Evolutionary conservation across 2,888 invertebrate genomes (phyloP), one percentile per base, ranked within the genome.

Genomic region (Luperina nickerlii): DNA sequence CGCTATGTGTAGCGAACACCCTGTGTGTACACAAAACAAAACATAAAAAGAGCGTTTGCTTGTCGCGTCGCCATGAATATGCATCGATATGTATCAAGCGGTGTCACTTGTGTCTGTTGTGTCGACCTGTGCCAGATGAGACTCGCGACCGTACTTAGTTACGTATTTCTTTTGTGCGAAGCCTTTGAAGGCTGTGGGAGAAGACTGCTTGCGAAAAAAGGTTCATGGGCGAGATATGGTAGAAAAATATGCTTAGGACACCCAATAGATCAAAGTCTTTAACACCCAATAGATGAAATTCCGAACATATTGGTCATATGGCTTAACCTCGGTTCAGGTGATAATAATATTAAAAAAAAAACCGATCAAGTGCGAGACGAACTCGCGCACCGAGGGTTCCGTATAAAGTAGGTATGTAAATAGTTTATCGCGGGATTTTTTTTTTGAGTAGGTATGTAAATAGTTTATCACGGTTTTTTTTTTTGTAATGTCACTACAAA

Each of bases 1-100:
- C 67, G 74, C 76, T 68, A 57, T 73, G 80, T 74, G 87, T 90
- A 77, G 51, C 81, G 77, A 63, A 73, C 32, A 71, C 67, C 75
- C 76, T 68, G 62, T 73, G 80, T 74, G 81, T 69, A 78, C 74
- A 79, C 84, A 86, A 88, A 87, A 93, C 87, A 93, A 93, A 92
- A 86, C 78, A 86, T 75, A 90, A 90, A 92, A 93, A 92, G 90
- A 83, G 81, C 80, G 84, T 93, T 92, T 93, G 93, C 93, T 92
- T 93, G 94, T 94, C 91, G 88, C 88, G 79, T 86, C 87, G 82
- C 82, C 91, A 94, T 95, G 94, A 94, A 95, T 94, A 95, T 94
- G 92, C 92, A 94, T 93, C 87, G 91, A 91, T 91, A 90, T 90
- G 90, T 92, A 90, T 92, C 92, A 91, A 90, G 91, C 90, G 88